Conservation (phyloP, 2,888 invertebrate species). For the Amphipoea lucens region DNA sequence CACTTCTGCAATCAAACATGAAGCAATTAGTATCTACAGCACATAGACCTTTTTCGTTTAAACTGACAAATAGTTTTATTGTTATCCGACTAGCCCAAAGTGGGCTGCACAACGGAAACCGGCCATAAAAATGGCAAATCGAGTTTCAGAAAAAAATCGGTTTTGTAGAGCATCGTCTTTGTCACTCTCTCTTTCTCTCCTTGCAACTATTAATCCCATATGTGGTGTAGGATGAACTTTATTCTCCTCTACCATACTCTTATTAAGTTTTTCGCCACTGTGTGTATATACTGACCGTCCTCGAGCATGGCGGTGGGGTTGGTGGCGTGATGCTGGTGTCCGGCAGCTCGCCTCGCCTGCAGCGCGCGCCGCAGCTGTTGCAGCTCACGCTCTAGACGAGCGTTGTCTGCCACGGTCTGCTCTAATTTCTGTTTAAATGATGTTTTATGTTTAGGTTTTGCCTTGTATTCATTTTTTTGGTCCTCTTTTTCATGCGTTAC, state of each 20-base stretch:
- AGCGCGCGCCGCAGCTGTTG: constrained; percentile 95
- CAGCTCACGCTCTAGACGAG: constrained; percentile 96
- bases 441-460: background rate
- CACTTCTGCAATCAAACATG: constrained; percentile 90
- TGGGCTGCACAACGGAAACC: background rate
- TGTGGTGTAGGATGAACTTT: background rate
- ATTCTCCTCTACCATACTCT: background rate
- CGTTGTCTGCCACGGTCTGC: constrained; percentile 97
- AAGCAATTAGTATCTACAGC: background rate
- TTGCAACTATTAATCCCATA: background rate
- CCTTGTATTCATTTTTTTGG: background rate
- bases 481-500: background rate
- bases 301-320: constrained; percentile 92
- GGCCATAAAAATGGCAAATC: background rate
- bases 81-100: background rate
- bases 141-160: background rate
- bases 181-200: background rate
- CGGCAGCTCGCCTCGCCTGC: constrained; percentile 92
- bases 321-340: constrained; percentile 69
- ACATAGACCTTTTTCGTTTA: background rate
- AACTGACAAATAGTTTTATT: background rate
- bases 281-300: constrained; percentile 83
- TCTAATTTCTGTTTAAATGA: constrained; percentile 93
- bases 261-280: background rate
- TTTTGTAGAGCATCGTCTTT: background rate